These are phyloP conservation scores for Rhabditoides inermis DNA, from an alignment of 2,888 invertebrate genomes.

Conservation along the genomic window DNA sequence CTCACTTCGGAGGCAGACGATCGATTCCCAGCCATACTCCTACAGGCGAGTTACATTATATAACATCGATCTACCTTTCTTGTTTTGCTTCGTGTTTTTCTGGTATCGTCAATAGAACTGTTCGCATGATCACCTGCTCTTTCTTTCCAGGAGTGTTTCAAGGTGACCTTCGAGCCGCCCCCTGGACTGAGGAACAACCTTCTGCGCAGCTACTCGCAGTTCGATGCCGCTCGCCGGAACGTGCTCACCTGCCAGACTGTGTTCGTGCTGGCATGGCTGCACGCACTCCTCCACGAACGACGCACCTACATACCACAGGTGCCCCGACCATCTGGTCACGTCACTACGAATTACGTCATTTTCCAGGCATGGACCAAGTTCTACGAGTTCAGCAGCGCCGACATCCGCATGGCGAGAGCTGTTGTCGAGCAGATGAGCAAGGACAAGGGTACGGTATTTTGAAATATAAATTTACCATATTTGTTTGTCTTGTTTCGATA, in stretches of 20 bases:
- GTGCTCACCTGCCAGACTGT: constrained; percentile 58
- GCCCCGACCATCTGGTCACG: not conserved
- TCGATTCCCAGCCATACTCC: constrained; percentile 22
- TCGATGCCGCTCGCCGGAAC: constrained; percentile 39
- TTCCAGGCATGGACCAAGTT: constrained; percentile 74
- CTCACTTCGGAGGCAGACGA: constrained; percentile 75
- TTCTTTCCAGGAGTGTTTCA: constrained; percentile 38
- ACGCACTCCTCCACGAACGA: constrained; percentile 78
- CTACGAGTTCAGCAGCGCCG: constrained; percentile 78
- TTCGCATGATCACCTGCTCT: constrained; percentile 22
- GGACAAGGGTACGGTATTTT: constrained; percentile 26
- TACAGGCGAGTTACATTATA: constrained; percentile 41
- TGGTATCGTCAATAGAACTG: too few relatives aligned
- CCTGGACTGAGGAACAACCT: constrained; percentile 74
- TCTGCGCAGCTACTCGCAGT: constrained; percentile 20
- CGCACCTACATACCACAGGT: constrained; percentile 76
- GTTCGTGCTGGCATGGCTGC: constrained; percentile 75
- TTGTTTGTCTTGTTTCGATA: not conserved
- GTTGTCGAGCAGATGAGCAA: constrained; percentile 59
- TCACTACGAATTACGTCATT: not conserved
- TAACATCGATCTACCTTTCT: too few relatives aligned
- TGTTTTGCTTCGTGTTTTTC: too few relatives aligned
- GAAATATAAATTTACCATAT: not conserved
- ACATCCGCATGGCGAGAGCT: constrained; percentile 69
- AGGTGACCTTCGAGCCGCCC: constrained; percentile 60